Evolutionary conservation across 2,888 invertebrate genomes (phyloP).

Genomic region (Acanthopleura granulata): DNA sequence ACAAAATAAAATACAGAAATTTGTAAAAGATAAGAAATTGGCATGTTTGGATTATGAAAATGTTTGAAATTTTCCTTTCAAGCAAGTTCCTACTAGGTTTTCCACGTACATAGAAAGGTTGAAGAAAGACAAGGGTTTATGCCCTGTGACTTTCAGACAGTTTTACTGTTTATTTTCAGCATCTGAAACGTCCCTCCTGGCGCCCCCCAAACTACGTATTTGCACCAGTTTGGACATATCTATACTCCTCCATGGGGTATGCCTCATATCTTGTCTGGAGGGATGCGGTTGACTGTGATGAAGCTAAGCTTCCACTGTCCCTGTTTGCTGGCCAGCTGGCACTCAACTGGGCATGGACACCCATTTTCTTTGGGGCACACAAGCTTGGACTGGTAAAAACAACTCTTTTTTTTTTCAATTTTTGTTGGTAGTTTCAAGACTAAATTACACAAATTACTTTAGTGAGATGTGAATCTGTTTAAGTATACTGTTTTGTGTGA

Average conservation of each 20-base stretch:
- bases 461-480: no score
- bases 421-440: no score
- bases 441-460: no score
- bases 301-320: conserved; percentile 77
- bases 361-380: conserved; percentile 82
- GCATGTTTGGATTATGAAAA: no score
- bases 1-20: no score
- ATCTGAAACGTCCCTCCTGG: conserved; percentile 81
- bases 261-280: conserved; percentile 85
- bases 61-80: no score
- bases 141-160: no score
- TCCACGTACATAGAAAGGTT: no score
- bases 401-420: neutral
- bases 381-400: conserved; percentile 58
- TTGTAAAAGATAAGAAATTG: no score
- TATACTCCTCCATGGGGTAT: conserved; percentile 86
- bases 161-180: conserved; percentile 61
- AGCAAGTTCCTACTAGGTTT: no score
- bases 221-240: conserved; percentile 82
- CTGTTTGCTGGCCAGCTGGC: conserved; percentile 82
- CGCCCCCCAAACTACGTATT: conserved; percentile 86
- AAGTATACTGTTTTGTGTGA: no score
- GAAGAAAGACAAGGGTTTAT: no score
- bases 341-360: conserved; percentile 89
- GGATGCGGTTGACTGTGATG: conserved; percentile 81